Base-by-base conservation (phyloP, 2,797 vertebrate species). In the Knipowitschia caucasica region DNA sequence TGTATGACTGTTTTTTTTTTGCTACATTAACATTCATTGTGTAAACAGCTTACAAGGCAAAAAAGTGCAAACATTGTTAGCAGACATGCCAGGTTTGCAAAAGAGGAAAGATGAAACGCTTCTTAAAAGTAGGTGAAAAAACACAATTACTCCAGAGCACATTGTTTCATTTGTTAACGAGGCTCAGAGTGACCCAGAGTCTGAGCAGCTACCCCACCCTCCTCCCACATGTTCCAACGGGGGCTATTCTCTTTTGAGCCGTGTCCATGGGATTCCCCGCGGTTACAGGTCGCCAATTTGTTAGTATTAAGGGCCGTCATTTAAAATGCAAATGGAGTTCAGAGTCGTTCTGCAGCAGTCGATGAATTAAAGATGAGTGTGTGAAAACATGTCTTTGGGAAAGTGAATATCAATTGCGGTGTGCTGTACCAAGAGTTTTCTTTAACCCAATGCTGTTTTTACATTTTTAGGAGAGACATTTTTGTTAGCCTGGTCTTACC, bases 301-400 rank as follows among this genome's bases (percentile, higher is more conserved):
- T 71, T 59, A 57, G 46, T 42, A 54, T 66, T 78, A 68, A 59
- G 43, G 24, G 60, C 64, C 50, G 68, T 62, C 53, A 69, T 80
- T 78, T 67, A 73, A 71, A 71, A 77, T 79, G 77, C 55, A 75
- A 82, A 82, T 73, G 57, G 52, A 53, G 73, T 73, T 79, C 77
- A 59, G 43, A 38, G 62, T 78, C 58, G 36, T 11, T 14, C 52
- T 15, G 33, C 55, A 42, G 59, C 56, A 38, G 56, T 18, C 5
- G 24, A 79, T 81, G 50, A 75, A 74, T 75, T 52, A 73, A 76
- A 75, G 67, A 80, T 75, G 78, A 73, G 62, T 50, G 40, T 67
- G 53, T 63, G 53, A 69, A 57, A 25, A 58, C 38, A 4, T 2
- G 58, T 18, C 59, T 40, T 53, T 1, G 9, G 42, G 64, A 57